These are phyloP conservation scores for Takifugu bimaculatus DNA, from an alignment of 2,113 vertebrate species.

Conservation along the genomic window DNA sequence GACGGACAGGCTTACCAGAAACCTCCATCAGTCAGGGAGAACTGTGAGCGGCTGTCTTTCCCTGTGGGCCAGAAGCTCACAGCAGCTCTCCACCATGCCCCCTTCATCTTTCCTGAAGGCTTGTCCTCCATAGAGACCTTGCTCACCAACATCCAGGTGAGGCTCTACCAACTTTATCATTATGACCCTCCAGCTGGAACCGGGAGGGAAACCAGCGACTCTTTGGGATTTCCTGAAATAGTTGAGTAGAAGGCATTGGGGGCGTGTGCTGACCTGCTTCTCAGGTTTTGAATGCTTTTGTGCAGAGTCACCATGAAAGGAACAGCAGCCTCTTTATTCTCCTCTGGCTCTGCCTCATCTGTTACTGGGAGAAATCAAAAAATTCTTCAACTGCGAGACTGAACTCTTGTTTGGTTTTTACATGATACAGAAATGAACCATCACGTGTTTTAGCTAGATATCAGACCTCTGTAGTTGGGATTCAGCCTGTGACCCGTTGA, in stretches of 20 bases:
- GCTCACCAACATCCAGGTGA: conserved; percentile 99
- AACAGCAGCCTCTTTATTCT: not conserved
- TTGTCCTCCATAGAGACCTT: conserved; percentile 99
- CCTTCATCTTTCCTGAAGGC: conserved; percentile 97
- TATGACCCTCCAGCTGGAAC: no score
- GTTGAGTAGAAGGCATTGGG: conserved; percentile 54
- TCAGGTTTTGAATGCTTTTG: conserved; percentile 58
- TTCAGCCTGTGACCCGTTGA: conserved; percentile 61
- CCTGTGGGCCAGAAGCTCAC: conserved; percentile 85
- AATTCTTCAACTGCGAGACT: no score
- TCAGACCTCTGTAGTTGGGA: no score
- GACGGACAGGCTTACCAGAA: conserved; percentile 69
- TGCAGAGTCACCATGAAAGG: conserved; percentile 42
- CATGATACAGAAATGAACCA: no score
- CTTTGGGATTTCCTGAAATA: conserved; percentile 63
- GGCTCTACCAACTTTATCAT: conserved; percentile 62
- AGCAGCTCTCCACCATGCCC: conserved; percentile 87
- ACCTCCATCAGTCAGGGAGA: conserved; percentile 77
- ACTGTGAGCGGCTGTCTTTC: conserved; percentile 91
- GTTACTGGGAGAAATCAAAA: no score
- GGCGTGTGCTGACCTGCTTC: conserved; percentile 67
- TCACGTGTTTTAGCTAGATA: no score
- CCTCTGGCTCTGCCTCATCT: no score
- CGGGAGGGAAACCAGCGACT: conserved; percentile 21
- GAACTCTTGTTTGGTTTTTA: no score